Evolutionary conservation across 1,140 invertebrate species (phyloP), one percentile per base, ranked within the genome.

Genomic region (Solenopsis fugax): DNA sequence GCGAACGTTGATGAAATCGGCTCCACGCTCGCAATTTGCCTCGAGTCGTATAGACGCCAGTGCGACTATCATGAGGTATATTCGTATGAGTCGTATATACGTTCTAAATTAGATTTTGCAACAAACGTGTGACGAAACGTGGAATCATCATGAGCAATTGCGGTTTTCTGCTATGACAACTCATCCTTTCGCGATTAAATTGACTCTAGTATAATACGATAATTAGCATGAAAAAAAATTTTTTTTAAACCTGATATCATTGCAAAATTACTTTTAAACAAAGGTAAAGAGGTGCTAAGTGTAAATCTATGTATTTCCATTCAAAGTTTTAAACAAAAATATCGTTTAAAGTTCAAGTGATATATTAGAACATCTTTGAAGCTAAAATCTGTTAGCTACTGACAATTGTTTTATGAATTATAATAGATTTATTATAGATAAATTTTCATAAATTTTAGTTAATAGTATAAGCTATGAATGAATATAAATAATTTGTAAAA

Each of bases 1-100:
- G 69, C 80, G 80, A 84, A 75, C 54, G 80, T 60, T 84, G 80
- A 84, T 75, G 80, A 84, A 84, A 84, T 84, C 80, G 41, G 69
- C 54, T 48, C 52, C 37, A 58, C 78, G 78, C 78, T 82, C 78
- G 67, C 69, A 84, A 84, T 84, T 84, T 84, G 80, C 80, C n/a
- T 34, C 80, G 37, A 37, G 67, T 69, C 62, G 48, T 34, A 54
- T 16, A 41, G 77, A 81, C 69, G 54, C 54, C 54, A 56, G 10
- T 9, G 37, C 12, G 41, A 48, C 80, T 73, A 48, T 75, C 80
- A 29, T 41, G 37, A 41, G 69, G 45, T 75, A 73, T 41, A 7
- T 41, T 41, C 41, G 41, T 41, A 41, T 41, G 41, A 29, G 29
- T 29, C 29, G 41, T 41, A 41, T 62, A 29, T 73, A 34, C 80